A percentile compares a stretch with the other conserved stretches of the same genome.
Conservation (phyloP, 2,113 vertebrate species). For the Porphyrio hochstetteri region DNA sequence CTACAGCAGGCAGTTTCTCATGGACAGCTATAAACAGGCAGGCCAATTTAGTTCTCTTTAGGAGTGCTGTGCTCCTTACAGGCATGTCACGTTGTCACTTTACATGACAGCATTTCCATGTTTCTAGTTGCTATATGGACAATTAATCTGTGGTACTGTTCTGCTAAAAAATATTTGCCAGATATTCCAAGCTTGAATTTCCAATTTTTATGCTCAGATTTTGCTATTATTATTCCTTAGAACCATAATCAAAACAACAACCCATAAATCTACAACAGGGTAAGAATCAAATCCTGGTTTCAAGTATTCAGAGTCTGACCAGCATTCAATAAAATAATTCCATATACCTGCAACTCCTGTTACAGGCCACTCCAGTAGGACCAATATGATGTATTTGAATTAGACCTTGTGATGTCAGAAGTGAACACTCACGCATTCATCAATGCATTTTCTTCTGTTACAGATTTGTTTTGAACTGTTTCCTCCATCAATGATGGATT, state of each 20-base stretch:
- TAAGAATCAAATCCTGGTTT: not conserved
- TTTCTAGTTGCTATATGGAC: not conserved
- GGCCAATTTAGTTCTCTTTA: not conserved
- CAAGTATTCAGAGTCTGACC: not conserved
- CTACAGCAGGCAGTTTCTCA: not conserved
- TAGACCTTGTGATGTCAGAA: not conserved
- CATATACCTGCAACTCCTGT: not conserved
- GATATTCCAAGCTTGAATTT: not conserved
- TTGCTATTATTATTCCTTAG: not conserved
- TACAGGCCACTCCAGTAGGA: not conserved
- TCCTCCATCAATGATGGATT: not conserved
- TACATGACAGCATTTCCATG: not conserved
- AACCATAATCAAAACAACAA: not conserved
- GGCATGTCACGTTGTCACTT: not conserved
- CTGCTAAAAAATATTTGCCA: not conserved
- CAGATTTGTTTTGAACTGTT: not conserved
- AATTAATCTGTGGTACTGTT: not conserved
- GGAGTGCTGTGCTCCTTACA: not conserved
- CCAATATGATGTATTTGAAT: not conserved
- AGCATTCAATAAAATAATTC: too few relatives aligned
- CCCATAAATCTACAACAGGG: not conserved
- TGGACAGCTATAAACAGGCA: not conserved
- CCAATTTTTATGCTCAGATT: not conserved
- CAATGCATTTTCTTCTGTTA: not conserved
- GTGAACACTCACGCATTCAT: not conserved